phyloP scores from a whole-genome alignment of 2,113 vertebrate species.

The Psittacara wagleri region DNA sequence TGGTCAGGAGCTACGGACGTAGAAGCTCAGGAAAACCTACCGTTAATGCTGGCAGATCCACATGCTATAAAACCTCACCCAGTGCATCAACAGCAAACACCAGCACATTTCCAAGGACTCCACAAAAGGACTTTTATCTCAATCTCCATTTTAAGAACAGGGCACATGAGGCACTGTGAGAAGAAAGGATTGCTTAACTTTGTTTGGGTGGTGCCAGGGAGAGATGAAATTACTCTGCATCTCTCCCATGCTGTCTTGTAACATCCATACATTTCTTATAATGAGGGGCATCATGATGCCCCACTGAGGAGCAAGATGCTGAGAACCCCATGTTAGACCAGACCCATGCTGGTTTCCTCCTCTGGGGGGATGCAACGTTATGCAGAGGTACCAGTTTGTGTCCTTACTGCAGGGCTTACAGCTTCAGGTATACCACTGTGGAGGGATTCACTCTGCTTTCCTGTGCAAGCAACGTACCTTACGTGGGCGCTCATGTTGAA shows the following conservation, averaged over 20 bases:
- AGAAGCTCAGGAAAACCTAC: not conserved
- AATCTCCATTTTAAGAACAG: not conserved
- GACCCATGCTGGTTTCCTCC: not conserved
- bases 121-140: not conserved
- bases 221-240: not conserved
- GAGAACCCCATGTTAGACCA: not conserved
- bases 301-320: not conserved
- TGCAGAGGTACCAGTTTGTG: not conserved
- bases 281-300: not conserved
- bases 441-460: not conserved
- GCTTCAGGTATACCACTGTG: not conserved
- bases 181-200: not conserved
- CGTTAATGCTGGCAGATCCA: not conserved
- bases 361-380: not conserved
- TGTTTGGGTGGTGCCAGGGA: not conserved
- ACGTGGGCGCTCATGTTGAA: not conserved
- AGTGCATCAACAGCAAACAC: rapidly evolving
- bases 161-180: not conserved
- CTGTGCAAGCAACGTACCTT: not conserved
- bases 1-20: rapidly evolving
- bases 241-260: not conserved
- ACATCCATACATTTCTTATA: not conserved
- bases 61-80: not conserved
- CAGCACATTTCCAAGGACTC: not conserved
- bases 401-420: not conserved